Evolutionary conservation across 92 coral and sea anemone genomes (phyloP), one percentile per base, ranked within the genome.

Genomic region (Anthopleura xanthogrammica): DNA sequence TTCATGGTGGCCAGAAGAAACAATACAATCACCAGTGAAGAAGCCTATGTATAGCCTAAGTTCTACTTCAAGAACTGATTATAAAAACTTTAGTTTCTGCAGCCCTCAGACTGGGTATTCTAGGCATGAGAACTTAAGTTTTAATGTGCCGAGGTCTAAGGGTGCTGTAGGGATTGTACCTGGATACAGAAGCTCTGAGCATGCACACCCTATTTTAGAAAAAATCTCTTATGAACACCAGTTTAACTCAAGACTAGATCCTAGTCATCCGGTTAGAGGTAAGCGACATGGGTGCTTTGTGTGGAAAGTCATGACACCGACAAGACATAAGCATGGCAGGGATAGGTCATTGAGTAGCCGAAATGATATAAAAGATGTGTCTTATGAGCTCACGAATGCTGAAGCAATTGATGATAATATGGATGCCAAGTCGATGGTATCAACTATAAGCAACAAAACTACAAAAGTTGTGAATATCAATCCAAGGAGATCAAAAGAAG

Each of bases 201-300:
- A 16, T 19, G 41, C 60, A 3, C 80, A 90, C 3, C 74, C 71
- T 80, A 70, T 89, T 39, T 41, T 78, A 23, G 99, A 97, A 82
- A 94, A 90, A 83, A 94, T 97, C 74, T 97, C 99, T 42, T 97
- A 92, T 73, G 94, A 94, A 87, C 99, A 97, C 79, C 95, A 94
- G 89, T 97, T 92, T 82, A 97, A 97, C 77, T 94, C 97, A 14
- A 91, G 99, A 76, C 83, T 94, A 41, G 94, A 95, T 72, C 95
- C 94, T 29, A 97, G 94, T 76, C 95, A 94, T 39, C 98, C 99
- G 19, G 84, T 94, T 24, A 87, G 97, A 60, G 98, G 99, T 39
- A 92, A 91, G 76, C 80, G 98, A 22, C 99, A 94, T 88, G 99
- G 99, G 0, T 92, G 99, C 80, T 97, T 97, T 85, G 94, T 97